These are phyloP conservation scores for Rhagonycha lutea DNA, from an alignment of 2,888 invertebrate species.

Conservation along the genomic window DNA sequence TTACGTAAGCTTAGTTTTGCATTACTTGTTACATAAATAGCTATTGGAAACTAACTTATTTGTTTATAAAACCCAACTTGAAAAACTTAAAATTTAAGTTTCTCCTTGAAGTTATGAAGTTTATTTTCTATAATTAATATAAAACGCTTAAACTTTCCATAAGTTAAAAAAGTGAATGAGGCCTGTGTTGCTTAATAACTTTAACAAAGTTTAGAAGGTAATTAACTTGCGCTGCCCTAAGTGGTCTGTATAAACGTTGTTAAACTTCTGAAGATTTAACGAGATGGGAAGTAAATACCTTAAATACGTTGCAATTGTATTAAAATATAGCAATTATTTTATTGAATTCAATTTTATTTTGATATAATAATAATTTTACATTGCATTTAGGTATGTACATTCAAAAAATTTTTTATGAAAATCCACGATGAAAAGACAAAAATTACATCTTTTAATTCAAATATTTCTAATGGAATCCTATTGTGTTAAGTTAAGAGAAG, in stretches of 20 bases:
- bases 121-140: constrained; percentile 24
- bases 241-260: constrained; percentile 14
- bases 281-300: constrained; percentile 2
- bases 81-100: neutral
- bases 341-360: neutral
- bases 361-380: too few relatives aligned
- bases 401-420: neutral
- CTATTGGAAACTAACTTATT: neutral
- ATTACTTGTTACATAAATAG: too few relatives aligned
- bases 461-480: neutral
- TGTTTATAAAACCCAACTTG: neutral
- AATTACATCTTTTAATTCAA: neutral
- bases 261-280: constrained; percentile 4
- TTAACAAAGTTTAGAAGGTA: constrained; percentile 20
- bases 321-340: neutral
- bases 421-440: neutral
- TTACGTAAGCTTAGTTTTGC: too few relatives aligned
- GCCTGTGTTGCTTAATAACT: constrained; percentile 16
- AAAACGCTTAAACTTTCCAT: constrained; percentile 11
- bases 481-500: neutral
- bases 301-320: neutral
- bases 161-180: constrained; percentile 21
- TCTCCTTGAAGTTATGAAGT: constrained; percentile 1
- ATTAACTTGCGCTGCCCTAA: constrained; percentile 13
- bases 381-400: too few relatives aligned